Conservation (phyloP, 1,140 invertebrate species). For the Scaptomyza graminum region DNA sequence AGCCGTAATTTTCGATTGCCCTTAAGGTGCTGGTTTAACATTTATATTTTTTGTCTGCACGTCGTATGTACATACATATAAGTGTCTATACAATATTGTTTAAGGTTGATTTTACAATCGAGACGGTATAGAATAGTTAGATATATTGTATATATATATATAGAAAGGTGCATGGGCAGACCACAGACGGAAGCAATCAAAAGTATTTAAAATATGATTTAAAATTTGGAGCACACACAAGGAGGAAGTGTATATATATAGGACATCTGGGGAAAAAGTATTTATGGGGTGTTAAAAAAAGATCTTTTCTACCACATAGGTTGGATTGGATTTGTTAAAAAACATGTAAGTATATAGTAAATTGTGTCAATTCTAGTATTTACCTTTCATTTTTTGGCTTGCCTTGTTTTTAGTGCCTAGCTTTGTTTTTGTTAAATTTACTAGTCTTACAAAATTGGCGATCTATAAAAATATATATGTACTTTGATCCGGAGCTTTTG, state of each 20-base stretch:
- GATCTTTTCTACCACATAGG: conserved; percentile 20
- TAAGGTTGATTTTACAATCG: conserved; percentile 4
- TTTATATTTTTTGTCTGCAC: not conserved
- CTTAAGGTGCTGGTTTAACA: not conserved
- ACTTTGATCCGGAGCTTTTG: conserved; percentile 24
- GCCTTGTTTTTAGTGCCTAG: conserved; percentile 3
- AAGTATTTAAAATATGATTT: conserved; percentile 22
- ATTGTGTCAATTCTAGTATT: conserved; percentile 28
- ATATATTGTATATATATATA: not conserved
- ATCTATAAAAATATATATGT: conserved; percentile 4
- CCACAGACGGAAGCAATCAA: conserved; percentile 36
- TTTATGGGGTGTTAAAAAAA: conserved; percentile 13
- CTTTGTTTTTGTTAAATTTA: conserved; percentile 10
- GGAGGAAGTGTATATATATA: conserved; percentile 12
- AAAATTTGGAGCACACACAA: conserved; percentile 30
- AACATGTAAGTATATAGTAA: conserved; percentile 15
- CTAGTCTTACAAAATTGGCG: conserved; percentile 13
- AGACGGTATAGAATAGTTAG: conserved; percentile 11
- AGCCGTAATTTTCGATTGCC: not conserved
- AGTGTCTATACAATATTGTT: not conserved
- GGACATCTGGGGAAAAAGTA: conserved; percentile 19
- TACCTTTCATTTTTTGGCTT: conserved; percentile 24
- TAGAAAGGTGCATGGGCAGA: conserved; percentile 24
- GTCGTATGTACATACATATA: conserved; percentile 3
- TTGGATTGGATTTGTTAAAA: conserved; percentile 13